phyloP scores from a whole-genome alignment of 2,113 vertebrate species.

The Plecotus auritus region DNA sequence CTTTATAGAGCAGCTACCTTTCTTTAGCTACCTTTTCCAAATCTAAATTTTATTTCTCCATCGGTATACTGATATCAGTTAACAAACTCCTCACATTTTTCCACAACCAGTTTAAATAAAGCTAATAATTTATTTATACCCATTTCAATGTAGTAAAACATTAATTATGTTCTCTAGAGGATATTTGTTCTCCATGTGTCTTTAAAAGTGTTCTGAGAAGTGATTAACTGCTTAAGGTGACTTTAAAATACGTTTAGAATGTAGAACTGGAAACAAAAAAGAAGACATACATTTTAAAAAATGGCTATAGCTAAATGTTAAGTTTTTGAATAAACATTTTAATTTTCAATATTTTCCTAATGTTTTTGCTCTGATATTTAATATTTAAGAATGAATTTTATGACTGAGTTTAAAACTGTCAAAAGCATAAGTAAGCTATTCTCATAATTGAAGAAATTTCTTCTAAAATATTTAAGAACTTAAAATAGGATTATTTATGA shows the following conservation, averaged over 20 bases:
- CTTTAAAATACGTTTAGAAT: slow-evolving; percentile 15
- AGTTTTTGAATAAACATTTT: background rate
- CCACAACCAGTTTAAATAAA: slow-evolving; percentile 55
- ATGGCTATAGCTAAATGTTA: background rate
- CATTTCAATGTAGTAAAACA: slow-evolving; percentile 64
- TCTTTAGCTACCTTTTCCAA: slow-evolving; percentile 12
- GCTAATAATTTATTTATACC: slow-evolving; percentile 40
- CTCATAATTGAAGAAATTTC: background rate
- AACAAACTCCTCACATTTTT: slow-evolving; percentile 43
- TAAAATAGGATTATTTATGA: background rate
- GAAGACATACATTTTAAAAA: background rate
- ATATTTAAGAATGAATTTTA: background rate
- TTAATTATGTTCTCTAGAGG: slow-evolving; percentile 53
- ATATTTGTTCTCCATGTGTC: background rate
- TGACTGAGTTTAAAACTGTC: background rate
- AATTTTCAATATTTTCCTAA: slow-evolving; percentile 39
- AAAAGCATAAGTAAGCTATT: background rate
- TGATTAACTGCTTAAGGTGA: background rate
- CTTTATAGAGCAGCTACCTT: background rate
- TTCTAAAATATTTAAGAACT: background rate
- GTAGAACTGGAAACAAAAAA: background rate
- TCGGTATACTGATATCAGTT: background rate
- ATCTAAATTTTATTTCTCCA: background rate
- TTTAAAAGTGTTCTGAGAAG: slow-evolving; percentile 7
- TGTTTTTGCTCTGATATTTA: background rate